Evolutionary conservation across 2,797 vertebrate species (phyloP).

Genomic region (Hippoglossus hippoglossus): DNA sequence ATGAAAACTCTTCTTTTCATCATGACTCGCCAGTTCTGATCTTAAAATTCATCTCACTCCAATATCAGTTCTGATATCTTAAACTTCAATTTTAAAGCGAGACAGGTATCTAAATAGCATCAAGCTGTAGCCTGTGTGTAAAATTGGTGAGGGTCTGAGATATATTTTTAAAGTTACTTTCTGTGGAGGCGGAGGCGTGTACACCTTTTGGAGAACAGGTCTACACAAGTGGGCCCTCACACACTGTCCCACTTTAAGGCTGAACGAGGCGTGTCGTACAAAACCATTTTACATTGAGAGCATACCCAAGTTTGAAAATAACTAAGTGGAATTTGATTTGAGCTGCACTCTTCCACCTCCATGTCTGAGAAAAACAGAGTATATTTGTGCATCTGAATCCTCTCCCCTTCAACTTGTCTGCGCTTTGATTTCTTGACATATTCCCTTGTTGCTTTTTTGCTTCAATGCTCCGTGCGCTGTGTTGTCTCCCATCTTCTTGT

Average conservation of each 20-base stretch:
- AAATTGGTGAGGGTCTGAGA: background rate
- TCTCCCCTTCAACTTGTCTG: slow-evolving; percentile 83
- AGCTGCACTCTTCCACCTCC: slow-evolving; percentile 66
- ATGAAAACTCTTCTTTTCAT: background rate
- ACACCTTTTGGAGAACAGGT: too few species aligned
- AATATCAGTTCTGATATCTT: too few species aligned
- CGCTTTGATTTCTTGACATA: slow-evolving; percentile 87
- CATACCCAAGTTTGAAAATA: slow-evolving; percentile 68
- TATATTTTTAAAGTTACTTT: background rate
- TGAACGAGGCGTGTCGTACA: slow-evolving; percentile 33
- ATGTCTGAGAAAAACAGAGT: slow-evolving; percentile 70
- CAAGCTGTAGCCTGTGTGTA: background rate
- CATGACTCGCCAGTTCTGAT: background rate
- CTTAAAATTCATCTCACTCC: slow-evolving; percentile 3
- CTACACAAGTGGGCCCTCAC: slow-evolving; percentile 55
- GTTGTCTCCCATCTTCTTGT: slow-evolving; percentile 82
- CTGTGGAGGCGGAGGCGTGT: background rate
- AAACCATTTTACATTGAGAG: slow-evolving; percentile 51
- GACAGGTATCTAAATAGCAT: slow-evolving; percentile 11
- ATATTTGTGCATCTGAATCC: slow-evolving; percentile 81
- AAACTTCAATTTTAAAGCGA: background rate
- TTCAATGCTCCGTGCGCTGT: slow-evolving; percentile 80
- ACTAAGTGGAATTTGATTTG: slow-evolving; percentile 71
- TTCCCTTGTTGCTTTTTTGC: slow-evolving; percentile 84
- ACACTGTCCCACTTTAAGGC: slow-evolving; percentile 48